Percentiles rank a stretch among this genome's conserved stretches.
phyloP scores from a whole-genome alignment of 64 coral and sea anemone species.

The Hydrozoanthus tunicans region DNA sequence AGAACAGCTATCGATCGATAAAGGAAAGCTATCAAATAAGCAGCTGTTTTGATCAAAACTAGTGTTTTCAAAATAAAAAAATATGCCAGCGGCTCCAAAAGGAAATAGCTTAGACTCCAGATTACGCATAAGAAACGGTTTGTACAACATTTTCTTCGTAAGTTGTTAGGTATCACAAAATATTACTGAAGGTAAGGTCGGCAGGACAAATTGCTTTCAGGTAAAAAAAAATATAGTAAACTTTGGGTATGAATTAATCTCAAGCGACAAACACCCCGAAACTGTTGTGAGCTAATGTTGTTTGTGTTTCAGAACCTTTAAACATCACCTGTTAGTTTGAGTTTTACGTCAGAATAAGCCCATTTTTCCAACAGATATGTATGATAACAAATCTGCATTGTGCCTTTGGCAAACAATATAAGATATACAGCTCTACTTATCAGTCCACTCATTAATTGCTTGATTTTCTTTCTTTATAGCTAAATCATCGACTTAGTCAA shows the following conservation, averaged over 20 bases:
- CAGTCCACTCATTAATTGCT: neutral
- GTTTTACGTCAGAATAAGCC: neutral
- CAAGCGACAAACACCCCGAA: neutral
- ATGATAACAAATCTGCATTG: neutral
- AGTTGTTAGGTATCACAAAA: neutral
- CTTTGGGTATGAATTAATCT: neutral
- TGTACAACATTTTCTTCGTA: neutral
- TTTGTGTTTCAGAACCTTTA: neutral
- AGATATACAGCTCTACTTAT: neutral
- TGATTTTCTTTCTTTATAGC: neutral
- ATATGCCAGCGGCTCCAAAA: neutral
- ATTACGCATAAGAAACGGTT: neutral
- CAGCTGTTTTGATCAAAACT: neutral
- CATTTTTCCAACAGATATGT: neutral
- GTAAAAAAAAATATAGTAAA: neutral
- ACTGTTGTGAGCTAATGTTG: neutral
- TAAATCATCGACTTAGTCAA: neutral
- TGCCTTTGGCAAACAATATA: constrained; percentile 2
- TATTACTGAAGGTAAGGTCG: neutral
- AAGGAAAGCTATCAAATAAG: neutral
- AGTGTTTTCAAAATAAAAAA: neutral
- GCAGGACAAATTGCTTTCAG: neutral
- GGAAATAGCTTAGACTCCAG: neutral
- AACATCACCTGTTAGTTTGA: neutral
- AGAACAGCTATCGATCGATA: neutral